phyloP scores from a whole-genome alignment of 2,797 vertebrate species.

The Acanthurus leucopareius region DNA sequence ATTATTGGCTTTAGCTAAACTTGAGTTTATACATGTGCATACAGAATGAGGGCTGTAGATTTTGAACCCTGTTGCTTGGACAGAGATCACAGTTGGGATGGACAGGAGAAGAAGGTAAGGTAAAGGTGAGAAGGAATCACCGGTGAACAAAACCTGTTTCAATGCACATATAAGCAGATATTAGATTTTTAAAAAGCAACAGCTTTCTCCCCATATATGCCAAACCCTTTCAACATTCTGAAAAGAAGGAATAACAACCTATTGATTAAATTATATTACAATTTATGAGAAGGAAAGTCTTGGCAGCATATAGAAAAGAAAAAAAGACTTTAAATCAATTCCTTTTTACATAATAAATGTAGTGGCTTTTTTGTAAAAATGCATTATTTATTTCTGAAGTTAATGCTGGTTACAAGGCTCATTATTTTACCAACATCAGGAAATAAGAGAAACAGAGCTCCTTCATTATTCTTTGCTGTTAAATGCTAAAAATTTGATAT shows the following conservation, averaged over 20 bases:
- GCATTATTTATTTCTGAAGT: neutral
- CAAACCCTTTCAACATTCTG: neutral
- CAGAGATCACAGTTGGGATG: no score
- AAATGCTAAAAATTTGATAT: neutral
- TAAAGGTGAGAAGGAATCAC: no score
- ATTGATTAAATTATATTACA: neutral
- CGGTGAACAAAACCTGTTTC: no score
- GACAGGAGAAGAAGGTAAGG: no score
- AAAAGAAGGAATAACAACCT: neutral
- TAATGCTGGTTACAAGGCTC: neutral
- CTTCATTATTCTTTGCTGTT: neutral
- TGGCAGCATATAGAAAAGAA: neutral
- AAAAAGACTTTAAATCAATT: neutral
- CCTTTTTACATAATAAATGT: neutral
- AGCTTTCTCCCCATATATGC: neutral
- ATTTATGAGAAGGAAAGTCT: neutral
- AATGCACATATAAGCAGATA: no score
- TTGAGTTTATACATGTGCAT: no score
- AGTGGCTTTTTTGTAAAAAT: slow-evolving; percentile 3
- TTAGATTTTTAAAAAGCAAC: neutral
- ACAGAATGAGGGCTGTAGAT: no score
- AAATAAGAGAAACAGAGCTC: neutral
- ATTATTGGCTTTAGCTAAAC: no score
- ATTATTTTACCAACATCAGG: neutral
- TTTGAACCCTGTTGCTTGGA: no score